Percentiles rank a stretch among this genome's conserved stretches.
Conservation (phyloP, 2,888 invertebrate species). For the Lasioglossum figueresi region DNA sequence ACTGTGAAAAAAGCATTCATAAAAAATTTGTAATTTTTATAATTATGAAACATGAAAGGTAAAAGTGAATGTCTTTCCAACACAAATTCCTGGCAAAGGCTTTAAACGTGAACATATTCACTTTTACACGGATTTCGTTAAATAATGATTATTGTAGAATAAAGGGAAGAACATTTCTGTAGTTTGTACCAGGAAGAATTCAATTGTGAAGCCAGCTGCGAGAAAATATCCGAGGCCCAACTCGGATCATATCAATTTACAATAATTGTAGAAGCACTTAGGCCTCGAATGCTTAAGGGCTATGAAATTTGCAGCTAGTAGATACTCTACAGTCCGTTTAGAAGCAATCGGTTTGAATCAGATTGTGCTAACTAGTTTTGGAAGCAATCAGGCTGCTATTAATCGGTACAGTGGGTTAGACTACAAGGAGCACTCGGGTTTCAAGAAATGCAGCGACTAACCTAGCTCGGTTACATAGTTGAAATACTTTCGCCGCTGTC, state of each 20-base stretch:
- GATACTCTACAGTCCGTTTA: constrained; percentile 2
- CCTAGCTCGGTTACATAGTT: constrained; percentile 2
- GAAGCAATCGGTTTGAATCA: constrained; percentile 5
- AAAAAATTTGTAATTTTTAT: background rate
- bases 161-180: background rate
- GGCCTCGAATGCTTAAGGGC: background rate
- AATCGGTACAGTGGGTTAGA: constrained; percentile 6
- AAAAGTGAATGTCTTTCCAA: background rate
- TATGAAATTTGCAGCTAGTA: constrained; percentile 1
- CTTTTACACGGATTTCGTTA: no score
- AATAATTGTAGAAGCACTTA: background rate
- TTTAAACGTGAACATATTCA: background rate
- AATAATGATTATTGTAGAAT: background rate
- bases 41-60: background rate
- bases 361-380: constrained; percentile 20
- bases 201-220: background rate
- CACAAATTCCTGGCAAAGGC: no score
- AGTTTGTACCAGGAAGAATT: background rate
- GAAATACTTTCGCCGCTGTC: background rate
- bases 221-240: background rate
- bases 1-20: background rate
- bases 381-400: constrained; percentile 12
- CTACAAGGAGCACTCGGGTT: background rate
- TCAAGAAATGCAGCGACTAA: constrained; percentile 2
- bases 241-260: background rate